Conservation (phyloP, 2,797 vertebrate species). For the Nannoperca australis region DNA sequence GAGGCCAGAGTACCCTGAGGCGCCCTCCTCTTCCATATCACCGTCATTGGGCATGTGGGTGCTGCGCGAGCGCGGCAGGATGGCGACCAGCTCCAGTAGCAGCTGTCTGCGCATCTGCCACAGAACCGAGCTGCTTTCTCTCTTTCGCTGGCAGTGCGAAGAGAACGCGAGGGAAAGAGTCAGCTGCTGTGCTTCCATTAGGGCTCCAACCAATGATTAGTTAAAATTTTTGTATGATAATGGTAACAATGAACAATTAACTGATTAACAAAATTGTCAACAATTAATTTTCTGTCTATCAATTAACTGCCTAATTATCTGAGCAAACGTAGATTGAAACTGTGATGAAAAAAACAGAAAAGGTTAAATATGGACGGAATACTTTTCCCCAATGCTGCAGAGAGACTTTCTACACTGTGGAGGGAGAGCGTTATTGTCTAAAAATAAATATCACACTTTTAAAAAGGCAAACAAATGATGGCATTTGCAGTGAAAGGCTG, state of each 20-base stretch:
- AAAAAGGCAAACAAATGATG: neutral
- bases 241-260: neutral
- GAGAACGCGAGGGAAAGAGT: neutral
- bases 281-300: neutral
- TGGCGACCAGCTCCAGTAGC: slow-evolving; percentile 95
- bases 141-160: slow-evolving; percentile 88
- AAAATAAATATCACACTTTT: neutral
- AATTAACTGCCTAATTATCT: neutral
- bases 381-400: neutral
- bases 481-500: slow-evolving; percentile 20
- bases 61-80: slow-evolving; percentile 94
- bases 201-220: neutral
- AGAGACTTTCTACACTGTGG: neutral
- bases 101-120: slow-evolving; percentile 99
- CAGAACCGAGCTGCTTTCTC: slow-evolving; percentile 95
- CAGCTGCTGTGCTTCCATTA: neutral
- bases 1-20: slow-evolving; percentile 92
- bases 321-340: neutral
- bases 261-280: neutral
- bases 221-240: neutral
- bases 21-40: slow-evolving; percentile 85
- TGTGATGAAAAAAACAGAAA: neutral
- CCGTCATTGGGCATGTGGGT: slow-evolving; percentile 89
- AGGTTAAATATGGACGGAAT: neutral
- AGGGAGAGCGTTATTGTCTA: slow-evolving; percentile 12